These are phyloP conservation scores for Drosophila nebulosa DNA, from an alignment of 1,140 invertebrate species.

Conservation along the genomic window DNA sequence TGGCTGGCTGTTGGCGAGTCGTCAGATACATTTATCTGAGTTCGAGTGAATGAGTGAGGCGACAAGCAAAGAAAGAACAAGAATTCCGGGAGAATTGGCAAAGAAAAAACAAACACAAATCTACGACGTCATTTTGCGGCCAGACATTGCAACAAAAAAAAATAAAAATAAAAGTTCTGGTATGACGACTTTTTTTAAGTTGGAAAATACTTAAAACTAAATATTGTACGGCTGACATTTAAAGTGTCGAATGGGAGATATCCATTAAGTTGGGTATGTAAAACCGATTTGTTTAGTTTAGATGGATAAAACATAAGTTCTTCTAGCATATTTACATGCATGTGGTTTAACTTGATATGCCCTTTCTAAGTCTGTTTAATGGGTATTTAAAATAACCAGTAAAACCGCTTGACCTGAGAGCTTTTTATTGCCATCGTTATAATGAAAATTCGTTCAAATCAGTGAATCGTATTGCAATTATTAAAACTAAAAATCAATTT, in stretches of 20 bases:
- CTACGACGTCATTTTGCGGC: not conserved
- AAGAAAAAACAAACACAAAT: not conserved
- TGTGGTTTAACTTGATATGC: not conserved
- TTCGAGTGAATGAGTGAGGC: not conserved
- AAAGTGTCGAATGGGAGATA: not conserved
- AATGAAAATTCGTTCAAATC: not conserved
- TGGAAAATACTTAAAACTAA: not conserved
- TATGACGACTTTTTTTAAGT: not conserved
- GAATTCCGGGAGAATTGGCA: not conserved
- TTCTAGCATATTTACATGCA: too few relatives aligned
- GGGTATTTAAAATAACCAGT: not conserved
- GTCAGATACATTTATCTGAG: not conserved
- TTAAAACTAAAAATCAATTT: not conserved
- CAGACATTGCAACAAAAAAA: not conserved
- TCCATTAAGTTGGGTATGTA: too few relatives aligned
- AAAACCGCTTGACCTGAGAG: not conserved
- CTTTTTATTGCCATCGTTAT: not conserved
- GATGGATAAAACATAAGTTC: too few relatives aligned
- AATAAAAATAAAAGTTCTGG: not conserved
- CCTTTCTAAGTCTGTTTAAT: not conserved
- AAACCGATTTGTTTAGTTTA: too few relatives aligned
- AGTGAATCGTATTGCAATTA: not conserved
- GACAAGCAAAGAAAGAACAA: not conserved
- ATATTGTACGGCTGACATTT: not conserved
- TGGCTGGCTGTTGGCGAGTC: not conserved